A percentile compares a stretch with the other conserved stretches of the same genome.
These are phyloP conservation scores for Allygus modestus DNA, from an alignment of 2,888 invertebrate species.

Conservation along the genomic window DNA sequence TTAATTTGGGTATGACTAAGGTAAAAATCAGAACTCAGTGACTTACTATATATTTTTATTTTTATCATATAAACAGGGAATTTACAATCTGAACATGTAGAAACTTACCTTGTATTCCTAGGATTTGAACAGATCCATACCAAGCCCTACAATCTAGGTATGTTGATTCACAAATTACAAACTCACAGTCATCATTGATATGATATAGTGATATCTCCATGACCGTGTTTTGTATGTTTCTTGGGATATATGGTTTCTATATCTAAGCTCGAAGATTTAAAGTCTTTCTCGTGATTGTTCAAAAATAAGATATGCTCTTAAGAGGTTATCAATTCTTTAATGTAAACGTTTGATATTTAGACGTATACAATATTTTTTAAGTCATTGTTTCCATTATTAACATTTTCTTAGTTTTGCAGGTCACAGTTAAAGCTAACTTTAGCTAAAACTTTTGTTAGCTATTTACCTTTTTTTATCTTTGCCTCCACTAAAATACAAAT, in stretches of 20 bases:
- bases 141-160: neutral
- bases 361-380: no score
- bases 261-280: neutral
- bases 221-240: neutral
- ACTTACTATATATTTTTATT: slow-evolving; percentile 1
- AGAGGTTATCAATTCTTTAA: neutral
- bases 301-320: neutral
- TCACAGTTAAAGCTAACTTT: no score
- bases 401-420: no score
- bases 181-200: neutral
- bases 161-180: neutral
- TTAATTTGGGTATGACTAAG: neutral
- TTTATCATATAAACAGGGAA: slow-evolving; percentile 36
- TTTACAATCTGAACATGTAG: neutral
- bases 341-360: neutral
- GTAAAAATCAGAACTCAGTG: neutral
- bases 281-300: neutral
- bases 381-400: no score
- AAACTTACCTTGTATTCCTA: slow-evolving; percentile 3
- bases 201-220: neutral
- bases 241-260: neutral
- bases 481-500: no score
- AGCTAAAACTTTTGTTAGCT: no score
- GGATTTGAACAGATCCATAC: neutral
- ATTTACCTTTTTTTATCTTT: no score